Conservation (phyloP, 2,113 vertebrate genomes). For the Dendrocopos noguchii region DNA sequence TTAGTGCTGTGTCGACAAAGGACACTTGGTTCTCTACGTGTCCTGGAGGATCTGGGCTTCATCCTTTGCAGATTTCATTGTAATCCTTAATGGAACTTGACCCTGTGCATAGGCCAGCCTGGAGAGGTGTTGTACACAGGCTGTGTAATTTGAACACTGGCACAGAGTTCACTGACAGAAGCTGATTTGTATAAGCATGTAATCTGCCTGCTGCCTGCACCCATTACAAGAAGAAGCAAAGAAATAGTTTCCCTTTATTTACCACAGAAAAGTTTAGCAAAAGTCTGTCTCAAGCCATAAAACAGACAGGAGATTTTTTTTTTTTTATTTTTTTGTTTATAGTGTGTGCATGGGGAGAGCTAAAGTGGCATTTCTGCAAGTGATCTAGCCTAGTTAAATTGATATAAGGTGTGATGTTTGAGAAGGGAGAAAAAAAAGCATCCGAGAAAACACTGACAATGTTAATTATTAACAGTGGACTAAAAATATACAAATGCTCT, state of each 20-base stretch:
- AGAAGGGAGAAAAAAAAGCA: fast-evolving
- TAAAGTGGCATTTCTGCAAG: neutral
- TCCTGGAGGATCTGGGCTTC: neutral
- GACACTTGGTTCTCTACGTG: neutral
- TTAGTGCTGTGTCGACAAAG: neutral
- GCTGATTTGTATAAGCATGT: neutral
- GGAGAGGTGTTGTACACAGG: neutral
- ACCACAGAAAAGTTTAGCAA: neutral
- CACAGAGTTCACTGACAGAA: neutral
- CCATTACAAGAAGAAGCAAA: neutral
- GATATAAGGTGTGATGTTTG: neutral
- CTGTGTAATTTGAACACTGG: neutral
- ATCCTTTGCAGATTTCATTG: neutral
- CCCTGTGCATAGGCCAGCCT: fast-evolving
- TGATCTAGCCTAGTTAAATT: neutral
- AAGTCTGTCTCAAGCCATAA: neutral
- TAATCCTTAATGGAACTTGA: neutral
- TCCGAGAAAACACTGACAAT: neutral
- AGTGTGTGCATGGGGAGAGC: neutral
- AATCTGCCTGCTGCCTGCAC: neutral
- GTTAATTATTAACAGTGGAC: neutral
- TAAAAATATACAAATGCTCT: neutral
- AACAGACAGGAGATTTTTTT: neutral
- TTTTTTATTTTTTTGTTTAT: neutral
- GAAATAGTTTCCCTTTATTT: neutral